Conservation (phyloP, 2,113 vertebrate genomes). For the Gallinago jamesoni region DNA sequence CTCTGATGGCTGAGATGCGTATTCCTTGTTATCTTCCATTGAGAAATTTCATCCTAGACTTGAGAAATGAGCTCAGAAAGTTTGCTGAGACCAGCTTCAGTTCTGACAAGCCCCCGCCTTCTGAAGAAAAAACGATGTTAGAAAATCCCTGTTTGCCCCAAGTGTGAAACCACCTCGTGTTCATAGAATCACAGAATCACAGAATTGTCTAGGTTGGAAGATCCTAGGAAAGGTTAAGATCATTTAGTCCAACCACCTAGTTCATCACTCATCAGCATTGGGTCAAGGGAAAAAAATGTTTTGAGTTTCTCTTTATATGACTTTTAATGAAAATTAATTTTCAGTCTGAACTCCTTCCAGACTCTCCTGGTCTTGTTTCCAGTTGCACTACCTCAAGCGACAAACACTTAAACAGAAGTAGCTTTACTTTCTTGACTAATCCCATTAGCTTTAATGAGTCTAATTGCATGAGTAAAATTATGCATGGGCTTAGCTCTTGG, state of each 20-base stretch:
- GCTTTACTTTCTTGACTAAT: constrained; percentile 56
- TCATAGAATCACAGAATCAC: not conserved
- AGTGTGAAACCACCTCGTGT: not conserved
- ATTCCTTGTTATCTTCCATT: not conserved
- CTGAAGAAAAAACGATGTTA: not conserved
- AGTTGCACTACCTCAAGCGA: not conserved
- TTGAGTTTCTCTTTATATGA: not conserved
- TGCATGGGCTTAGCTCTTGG: constrained; percentile 32
- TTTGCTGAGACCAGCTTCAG: not conserved
- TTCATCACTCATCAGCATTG: not conserved
- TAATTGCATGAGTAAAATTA: constrained; percentile 39
- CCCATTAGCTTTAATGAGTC: constrained; percentile 47
- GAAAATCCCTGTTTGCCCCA: not conserved
- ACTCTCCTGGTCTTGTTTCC: not conserved
- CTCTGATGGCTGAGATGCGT: not conserved
- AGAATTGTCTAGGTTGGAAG: no score
- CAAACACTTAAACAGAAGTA: constrained; percentile 39
- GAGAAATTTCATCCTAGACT: not conserved
- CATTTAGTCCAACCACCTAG: no score
- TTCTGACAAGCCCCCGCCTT: not conserved
- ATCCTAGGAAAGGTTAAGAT: no score
- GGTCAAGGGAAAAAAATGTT: not conserved
- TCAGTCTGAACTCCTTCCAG: not conserved
- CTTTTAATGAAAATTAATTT: not conserved
- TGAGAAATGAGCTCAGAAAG: not conserved